Base-by-base conservation (phyloP, 2,888 invertebrate genomes). In the Lymantria dispar region DNA sequence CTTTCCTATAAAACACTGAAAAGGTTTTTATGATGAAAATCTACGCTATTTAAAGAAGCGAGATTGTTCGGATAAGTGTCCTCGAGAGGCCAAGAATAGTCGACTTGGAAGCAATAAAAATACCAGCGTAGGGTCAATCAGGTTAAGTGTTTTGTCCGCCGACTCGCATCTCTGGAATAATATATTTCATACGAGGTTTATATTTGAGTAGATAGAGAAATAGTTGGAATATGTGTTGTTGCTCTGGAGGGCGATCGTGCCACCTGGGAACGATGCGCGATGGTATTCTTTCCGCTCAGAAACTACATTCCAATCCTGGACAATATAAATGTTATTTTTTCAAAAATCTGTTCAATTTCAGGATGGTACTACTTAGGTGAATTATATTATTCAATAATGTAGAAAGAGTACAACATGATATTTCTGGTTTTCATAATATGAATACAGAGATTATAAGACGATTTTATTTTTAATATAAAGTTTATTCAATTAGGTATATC, bases 101-200 rank as follows among this genome's bases (percentile, higher is more conserved):
- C 56, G 70, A 63, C 68, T 70, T 66, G 59, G 68, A 78, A 70
- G 83, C 82, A 85, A 85, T 85, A 85, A 84, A 85, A 85, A 85
- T 85, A 83, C 85, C 84, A 68, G 54, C 70, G 71, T 59, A 74
- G 81, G 85, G 85, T 85, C 85, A 85, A 85, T 85, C 84, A 83
- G 80, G 83, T 81, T 83, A 82, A 85, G 85, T 84, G 85, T 83
- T 77, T 74, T 78, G 82, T 81, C 83, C 83, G 61, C 56, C 64
- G 78, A 64, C 63, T 75, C 66, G 69, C 71, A 52, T 77, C 71
- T 74, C 51, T 72, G 58, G 70, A 74, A 81, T 79, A 77, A 78
- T 81, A 78, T 80, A 80, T 80, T 74, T 71, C 68, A 76, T 76
- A 71, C 60, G 73, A 79, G 81, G 79, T 84, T 84, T 83, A 80